A percentile compares a stretch with the other conserved stretches of the same genome.
Evolutionary conservation across 2,113 vertebrate genomes (phyloP).

Genomic region (Eubucco bourcierii): DNA sequence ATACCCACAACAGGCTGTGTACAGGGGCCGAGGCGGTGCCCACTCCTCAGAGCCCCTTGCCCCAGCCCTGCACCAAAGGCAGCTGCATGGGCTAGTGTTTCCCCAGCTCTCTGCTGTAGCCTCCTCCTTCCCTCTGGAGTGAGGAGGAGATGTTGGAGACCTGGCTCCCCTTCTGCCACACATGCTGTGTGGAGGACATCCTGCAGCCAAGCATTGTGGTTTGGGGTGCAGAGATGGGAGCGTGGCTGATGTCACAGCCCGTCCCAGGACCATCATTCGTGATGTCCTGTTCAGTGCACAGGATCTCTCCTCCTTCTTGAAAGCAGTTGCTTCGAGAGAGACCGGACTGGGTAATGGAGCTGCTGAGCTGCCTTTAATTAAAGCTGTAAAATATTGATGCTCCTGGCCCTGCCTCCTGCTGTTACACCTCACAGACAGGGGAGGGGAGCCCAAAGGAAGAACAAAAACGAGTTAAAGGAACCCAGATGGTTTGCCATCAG

Average conservation of each 20-base stretch:
- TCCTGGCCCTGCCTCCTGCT: conserved; percentile 63
- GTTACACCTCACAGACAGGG: conserved; percentile 66
- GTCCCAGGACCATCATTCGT: rapidly evolving
- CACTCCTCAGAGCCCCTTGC: rapidly evolving
- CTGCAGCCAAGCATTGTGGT: rapidly evolving
- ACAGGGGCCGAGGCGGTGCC: background rate
- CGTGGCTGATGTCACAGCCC: rapidly evolving
- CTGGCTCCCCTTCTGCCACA: rapidly evolving
- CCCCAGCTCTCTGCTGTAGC: background rate
- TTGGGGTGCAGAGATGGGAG: rapidly evolving
- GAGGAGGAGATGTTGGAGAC: background rate
- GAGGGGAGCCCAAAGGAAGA: conserved; percentile 64
- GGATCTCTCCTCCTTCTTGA: background rate
- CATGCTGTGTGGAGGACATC: rapidly evolving
- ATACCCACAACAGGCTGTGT: rapidly evolving
- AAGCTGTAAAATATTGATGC: conserved; percentile 81
- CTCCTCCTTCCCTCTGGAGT: rapidly evolving
- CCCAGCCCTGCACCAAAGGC: rapidly evolving
- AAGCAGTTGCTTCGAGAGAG: background rate
- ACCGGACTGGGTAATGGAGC: background rate
- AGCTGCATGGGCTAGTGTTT: rapidly evolving
- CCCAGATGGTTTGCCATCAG: conserved; percentile 72
- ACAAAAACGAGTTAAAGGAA: conserved; percentile 61
- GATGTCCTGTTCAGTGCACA: rapidly evolving
- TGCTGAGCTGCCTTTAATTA: conserved; percentile 68